Base-by-base conservation (phyloP, 92 coral and sea anemone species). In the Bergia puertoricense region DNA sequence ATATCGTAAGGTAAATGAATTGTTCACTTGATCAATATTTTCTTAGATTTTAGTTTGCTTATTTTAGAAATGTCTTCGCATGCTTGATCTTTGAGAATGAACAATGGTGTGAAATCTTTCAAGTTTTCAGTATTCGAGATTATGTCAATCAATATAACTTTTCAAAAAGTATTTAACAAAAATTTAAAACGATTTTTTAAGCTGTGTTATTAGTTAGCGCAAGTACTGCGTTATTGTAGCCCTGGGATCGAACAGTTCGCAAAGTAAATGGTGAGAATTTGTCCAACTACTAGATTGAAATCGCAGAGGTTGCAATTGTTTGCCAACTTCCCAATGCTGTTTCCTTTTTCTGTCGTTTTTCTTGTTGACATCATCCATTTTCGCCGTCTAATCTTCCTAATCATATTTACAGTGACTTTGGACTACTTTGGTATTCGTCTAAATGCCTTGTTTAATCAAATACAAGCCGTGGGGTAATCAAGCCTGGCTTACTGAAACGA, bases 381-480 rank as follows among this genome's bases (percentile, higher is more conserved):
- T 71, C n/a, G 79, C 41, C 65, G 46, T 84, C 6, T 84, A 48
- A 84, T 71, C 78, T 84, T 84, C n/a, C 87, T 23, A 72, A 84
- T 84, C 46, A 69, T 71, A 50, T 69, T 83, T 84, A 66, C 79
- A 37, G 79, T 84, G 43, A 41, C 43, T 15, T 13, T 48, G 78
- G 87, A 46, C 71, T 84, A 41, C 43, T 15, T 13, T 48, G 78
- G 87, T 71, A 84, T 84, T 84, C 87, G 37, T 48, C 18, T 71
- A 84, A 84, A 37, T 41, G 45, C 23, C 76, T 71, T 69, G 78
- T 44, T 84, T 84, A 71, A 69, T 46, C 87, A 84, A 69, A 84
- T 74, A 84, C 87, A 37, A 69, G 15, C 78, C 79, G 87, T 84
- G 87, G 71, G 87, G 87, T 73, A 69, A 69, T 7, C 45, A 72